Percentiles rank a stretch among this genome's conserved stretches.
Conservation (phyloP, 2,888 invertebrate species). For the Morpho deidamia region DNA sequence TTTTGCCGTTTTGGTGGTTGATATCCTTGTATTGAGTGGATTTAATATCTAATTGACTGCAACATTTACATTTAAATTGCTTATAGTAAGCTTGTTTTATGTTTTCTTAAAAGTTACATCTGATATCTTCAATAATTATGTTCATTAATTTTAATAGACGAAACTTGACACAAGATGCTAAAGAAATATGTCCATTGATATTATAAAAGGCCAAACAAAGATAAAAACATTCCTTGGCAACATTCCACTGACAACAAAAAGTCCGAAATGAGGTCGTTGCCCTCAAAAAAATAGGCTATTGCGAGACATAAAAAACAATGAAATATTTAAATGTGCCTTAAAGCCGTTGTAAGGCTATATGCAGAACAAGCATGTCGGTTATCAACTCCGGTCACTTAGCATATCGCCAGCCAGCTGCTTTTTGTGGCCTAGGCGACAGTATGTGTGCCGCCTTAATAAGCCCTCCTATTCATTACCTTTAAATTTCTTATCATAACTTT, state of each 20-base stretch:
- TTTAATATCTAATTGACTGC: no score
- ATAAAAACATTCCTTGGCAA: slow-evolving; percentile 19
- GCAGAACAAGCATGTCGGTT: slow-evolving; percentile 45
- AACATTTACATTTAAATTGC: no score
- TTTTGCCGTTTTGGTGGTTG: no score
- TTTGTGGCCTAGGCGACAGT: slow-evolving; percentile 57
- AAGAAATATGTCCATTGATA: slow-evolving; percentile 7
- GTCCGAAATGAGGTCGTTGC: slow-evolving; percentile 25
- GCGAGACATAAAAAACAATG: slow-evolving; percentile 26
- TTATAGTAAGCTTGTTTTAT: no score
- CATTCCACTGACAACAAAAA: slow-evolving; percentile 19
- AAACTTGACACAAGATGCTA: background rate
- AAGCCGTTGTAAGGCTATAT: slow-evolving; percentile 37
- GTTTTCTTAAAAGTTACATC: no score
- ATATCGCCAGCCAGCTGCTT: slow-evolving; percentile 60
- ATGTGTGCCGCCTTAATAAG: slow-evolving; percentile 39
- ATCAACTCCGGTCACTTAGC: slow-evolving; percentile 70
- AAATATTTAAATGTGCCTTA: slow-evolving; percentile 31
- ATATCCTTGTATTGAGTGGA: no score
- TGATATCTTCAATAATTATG: background rate
- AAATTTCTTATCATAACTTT: no score
- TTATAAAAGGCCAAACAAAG: slow-evolving; percentile 7
- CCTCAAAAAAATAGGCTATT: slow-evolving; percentile 27
- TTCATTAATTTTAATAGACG: background rate
- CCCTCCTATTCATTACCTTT: slow-evolving; percentile 33